Base-by-base conservation (phyloP, 2,113 vertebrate genomes). In the Brachyhypopomus occidentalis region DNA sequence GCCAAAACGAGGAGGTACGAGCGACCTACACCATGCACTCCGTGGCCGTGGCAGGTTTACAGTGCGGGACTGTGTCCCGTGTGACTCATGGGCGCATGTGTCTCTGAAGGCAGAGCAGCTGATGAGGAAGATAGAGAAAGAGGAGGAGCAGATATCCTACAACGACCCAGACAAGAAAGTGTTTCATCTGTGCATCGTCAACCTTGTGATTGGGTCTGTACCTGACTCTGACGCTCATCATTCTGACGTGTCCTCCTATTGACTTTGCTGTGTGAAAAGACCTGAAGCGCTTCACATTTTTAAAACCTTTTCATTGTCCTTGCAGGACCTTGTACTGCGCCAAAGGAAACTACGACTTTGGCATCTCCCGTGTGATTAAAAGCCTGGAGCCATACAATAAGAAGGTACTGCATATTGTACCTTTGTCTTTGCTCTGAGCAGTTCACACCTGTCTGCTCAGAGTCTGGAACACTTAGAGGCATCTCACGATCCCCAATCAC, bases 121-220 rank as follows among this genome's bases (percentile, higher is more conserved):
- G 88, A 98, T 99, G 97, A 95, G 94, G 81, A 98, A 97, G 88
- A 98, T 99, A 0, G 97, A 98, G 89, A 98, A 98, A 78, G 97
- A 96, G 76, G 97, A 99, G 84, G 96, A 99, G 80, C 96, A 97
- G 83, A 90, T 97, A 45, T 97, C 96, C 8, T 97, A 96, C 14
- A 92, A 95, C 1, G 91, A 96, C 56, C 97, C 97, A 0, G 95
- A 97, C 30, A 97, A 95, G 91, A 99, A 98, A 76, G 92, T 92
- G 41, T 99, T 98, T 87, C 97, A 98, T 80, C 94, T 97, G 27
- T 98, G 97, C 90, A 99, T 99, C 66, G 96, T 99, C 82, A 99
- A 99, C 91, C 89, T 98, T 74, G 97, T 99, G 48, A 98, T 98
- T n/a, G 97, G 97, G 95, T 95, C 87, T 85, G 91, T 83, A 30